phyloP scores from a whole-genome alignment of 2,113 vertebrate species.

The Neolamprologus tretocephalus region DNA sequence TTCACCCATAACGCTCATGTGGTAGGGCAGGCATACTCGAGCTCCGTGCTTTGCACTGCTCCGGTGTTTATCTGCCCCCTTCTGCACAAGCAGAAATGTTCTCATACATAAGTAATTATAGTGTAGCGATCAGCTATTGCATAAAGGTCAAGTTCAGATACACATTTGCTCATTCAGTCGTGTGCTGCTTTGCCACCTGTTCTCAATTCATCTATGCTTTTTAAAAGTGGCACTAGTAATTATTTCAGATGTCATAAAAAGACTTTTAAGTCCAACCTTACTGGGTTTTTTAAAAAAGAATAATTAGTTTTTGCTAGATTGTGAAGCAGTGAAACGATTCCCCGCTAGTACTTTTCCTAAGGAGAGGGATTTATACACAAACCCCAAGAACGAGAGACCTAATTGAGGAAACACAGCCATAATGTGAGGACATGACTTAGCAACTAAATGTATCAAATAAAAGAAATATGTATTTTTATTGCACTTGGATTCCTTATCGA shows the following conservation, averaged over 20 bases:
- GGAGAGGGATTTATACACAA: not conserved
- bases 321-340: not conserved
- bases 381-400: not conserved
- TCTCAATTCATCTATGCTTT: slow-evolving; percentile 53
- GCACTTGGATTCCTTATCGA: not conserved
- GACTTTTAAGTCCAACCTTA: not conserved
- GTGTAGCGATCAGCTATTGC: not conserved
- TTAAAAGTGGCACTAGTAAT: not conserved
- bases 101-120: slow-evolving; percentile 2
- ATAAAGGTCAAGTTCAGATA: slow-evolving; percentile 43
- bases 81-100: not conserved
- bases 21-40: slow-evolving; percentile 1
- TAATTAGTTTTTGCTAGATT: not conserved
- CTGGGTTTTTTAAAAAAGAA: not conserved
- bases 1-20: slow-evolving; percentile 25
- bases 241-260: slow-evolving; percentile 12
- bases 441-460: not conserved
- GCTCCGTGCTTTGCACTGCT: not conserved
- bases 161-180: not conserved
- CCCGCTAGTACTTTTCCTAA: not conserved
- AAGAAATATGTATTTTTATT: slow-evolving; percentile 11
- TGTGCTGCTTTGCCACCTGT: not conserved
- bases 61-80: not conserved
- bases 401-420: not conserved
- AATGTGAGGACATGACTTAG: not conserved